Percentiles rank a stretch among this genome's conserved stretches.
Evolutionary conservation across 2,113 vertebrate species (phyloP).

Genomic region (Cyanistes caeruleus): DNA sequence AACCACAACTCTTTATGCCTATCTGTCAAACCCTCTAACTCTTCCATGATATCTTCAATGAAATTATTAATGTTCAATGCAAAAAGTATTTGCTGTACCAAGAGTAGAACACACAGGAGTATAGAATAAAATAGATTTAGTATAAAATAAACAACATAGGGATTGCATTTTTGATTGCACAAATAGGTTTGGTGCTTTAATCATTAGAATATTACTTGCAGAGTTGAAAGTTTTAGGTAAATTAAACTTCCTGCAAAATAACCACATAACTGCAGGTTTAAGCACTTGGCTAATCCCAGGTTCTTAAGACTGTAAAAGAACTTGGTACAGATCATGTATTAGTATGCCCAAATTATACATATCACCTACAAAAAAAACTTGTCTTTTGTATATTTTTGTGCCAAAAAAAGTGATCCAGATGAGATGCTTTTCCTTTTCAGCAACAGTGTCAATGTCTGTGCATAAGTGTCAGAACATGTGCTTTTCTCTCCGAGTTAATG

Average conservation of each 20-base stretch:
- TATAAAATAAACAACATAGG: not conserved
- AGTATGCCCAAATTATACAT: not conserved
- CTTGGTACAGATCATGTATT: not conserved
- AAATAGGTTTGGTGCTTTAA: not conserved
- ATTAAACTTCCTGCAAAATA: not conserved
- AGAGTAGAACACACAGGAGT: not conserved
- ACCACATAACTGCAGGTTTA: not conserved
- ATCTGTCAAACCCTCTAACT: not conserved
- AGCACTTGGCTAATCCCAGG: not conserved
- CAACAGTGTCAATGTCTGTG: not conserved
- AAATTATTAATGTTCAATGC: not conserved
- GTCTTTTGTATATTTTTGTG: not conserved
- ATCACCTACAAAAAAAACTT: not conserved
- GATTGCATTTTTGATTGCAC: not conserved
- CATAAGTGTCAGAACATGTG: not conserved
- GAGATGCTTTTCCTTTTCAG: not conserved
- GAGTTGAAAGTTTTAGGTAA: not conserved
- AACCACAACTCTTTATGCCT: not conserved
- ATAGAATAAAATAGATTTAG: not conserved
- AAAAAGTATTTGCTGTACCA: not conserved
- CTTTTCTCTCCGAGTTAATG: not conserved
- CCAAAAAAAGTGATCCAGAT: not conserved
- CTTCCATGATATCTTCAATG: not conserved
- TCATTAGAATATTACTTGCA: not conserved
- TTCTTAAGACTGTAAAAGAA: not conserved